A percentile compares a stretch with the other conserved stretches of the same genome.
phyloP scores from a whole-genome alignment of 2,113 vertebrate genomes.

The Platysteira castanea region DNA sequence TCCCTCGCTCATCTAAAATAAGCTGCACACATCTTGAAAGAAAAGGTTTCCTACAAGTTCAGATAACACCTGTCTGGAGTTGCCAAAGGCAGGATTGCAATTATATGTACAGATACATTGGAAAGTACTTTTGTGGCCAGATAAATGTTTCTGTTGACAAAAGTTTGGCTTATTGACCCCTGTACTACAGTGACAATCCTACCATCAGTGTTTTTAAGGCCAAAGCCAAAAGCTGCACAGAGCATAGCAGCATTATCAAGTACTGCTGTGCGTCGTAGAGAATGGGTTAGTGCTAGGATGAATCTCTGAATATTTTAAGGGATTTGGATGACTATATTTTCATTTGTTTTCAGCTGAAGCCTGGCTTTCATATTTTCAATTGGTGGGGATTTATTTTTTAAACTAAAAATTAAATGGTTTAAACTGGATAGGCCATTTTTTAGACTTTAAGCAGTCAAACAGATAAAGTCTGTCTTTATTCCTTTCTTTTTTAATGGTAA shows the following conservation, averaged over 20 bases:
- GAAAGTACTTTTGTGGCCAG: not conserved
- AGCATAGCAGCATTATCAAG: not conserved
- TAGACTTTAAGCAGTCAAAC: not conserved
- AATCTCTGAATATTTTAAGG: not conserved
- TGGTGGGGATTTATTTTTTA: constrained; percentile 25
- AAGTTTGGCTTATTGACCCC: not conserved
- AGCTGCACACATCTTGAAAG: not conserved
- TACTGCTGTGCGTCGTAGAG: not conserved
- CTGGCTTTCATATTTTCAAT: not conserved
- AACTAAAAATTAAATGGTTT: not conserved
- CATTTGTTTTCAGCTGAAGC: not conserved
- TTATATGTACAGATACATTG: not conserved
- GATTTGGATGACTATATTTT: not conserved
- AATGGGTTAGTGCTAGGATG: not conserved
- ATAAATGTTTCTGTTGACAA: not conserved
- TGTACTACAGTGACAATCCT: not conserved
- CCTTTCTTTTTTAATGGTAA: not conserved
- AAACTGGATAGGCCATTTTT: not conserved
- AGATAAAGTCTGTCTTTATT: not conserved
- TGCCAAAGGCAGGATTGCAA: not conserved
- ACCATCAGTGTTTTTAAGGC: not conserved
- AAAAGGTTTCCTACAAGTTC: not conserved
- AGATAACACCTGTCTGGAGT: not conserved
- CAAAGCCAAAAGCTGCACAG: not conserved
- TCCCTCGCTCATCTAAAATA: not conserved